Percentiles rank a stretch among this genome's conserved stretches.
phyloP scores from a whole-genome alignment of 37 sponge, comb jelly and placozoan species.

The Axinella damicornis region DNA sequence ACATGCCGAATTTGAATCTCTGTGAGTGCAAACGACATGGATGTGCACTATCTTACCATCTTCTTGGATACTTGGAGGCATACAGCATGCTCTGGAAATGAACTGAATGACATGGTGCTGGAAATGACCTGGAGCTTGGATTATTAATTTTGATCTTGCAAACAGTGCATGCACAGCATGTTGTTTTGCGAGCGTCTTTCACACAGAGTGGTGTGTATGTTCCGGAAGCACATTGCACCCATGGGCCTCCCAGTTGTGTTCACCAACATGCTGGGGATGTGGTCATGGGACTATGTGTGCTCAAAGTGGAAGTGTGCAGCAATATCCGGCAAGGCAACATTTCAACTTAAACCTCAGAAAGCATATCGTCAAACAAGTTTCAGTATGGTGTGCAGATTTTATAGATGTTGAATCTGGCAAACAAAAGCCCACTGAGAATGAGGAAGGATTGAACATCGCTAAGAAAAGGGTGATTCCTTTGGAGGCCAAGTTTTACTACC shows the following conservation, averaged over 20 bases:
- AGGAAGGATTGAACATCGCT: constrained; percentile 81
- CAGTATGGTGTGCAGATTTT: constrained; percentile 68
- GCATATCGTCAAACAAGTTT: constrained; percentile 68
- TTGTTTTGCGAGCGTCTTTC: no score
- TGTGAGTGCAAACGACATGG: no score
- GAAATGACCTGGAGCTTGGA: no score
- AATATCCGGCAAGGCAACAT: constrained; percentile 87
- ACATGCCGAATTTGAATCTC: no score
- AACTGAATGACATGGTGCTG: no score
- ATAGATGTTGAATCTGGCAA: constrained; percentile 82
- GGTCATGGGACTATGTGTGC: constrained; percentile 83
- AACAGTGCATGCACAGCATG: no score
- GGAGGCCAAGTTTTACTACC: constrained; percentile 83
- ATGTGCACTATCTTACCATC: no score
- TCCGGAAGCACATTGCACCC: constrained; percentile 86
- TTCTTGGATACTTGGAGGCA: no score
- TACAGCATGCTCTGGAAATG: no score
- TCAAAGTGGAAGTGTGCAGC: constrained; percentile 69
- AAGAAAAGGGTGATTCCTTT: constrained; percentile 80
- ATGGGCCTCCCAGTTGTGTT: constrained; percentile 86
- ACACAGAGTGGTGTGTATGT: no score
- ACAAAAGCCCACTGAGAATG: constrained; percentile 54
- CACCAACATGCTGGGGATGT: constrained; percentile 67
- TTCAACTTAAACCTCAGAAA: constrained; percentile 70
- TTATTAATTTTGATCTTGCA: no score